Evolutionary conservation across 2,888 invertebrate species (phyloP), one percentile per base, ranked within the genome.

Genomic region (Tiliacea aurago): DNA sequence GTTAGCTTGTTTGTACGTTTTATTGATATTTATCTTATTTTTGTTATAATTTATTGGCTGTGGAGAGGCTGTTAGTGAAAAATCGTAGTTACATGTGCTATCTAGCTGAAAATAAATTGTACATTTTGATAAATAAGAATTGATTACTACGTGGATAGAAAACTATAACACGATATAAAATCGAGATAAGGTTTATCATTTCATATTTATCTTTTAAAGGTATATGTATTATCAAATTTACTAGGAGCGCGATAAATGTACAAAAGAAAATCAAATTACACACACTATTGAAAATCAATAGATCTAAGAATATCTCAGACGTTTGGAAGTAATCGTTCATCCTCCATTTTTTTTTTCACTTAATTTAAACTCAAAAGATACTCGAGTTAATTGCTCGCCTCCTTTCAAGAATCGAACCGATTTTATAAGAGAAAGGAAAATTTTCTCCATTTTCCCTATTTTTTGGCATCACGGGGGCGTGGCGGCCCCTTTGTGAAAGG

Each of bases 281-380:
- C 59, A 73, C 49, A 61, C 43, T 63, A 51, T 33, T 28, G 13
- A 74, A 72, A 80, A 80, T 81, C 76, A 78, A 80, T 83, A 68
- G 61, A 11, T 62, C 70, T 65, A 58, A 68, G 56, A 86, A 78
- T 77, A 80, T 67, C 65, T 55, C 85, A 91, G 90, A 90, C 88
- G 83, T 69, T 82, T 84, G 85, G 73, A 89, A 91, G 70, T 81
- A 82, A 86, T 83, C 84, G 72, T 86, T 88, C 85, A 82, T 74
- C 76, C 86, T 82, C 86, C 66, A 68, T 71, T 58, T 86, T 87
- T 95, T 96, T 95, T 95, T 95, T 95, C 96, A 93, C 96, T 96
- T 95, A 95, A 96, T 96, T 96, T 96, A 92, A 96, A 95, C 95
- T 96, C 95, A 96, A 96, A 95, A 94, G 96, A 96, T 95, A 96